Evolutionary conservation across 2,888 invertebrate genomes (phyloP), one percentile per base, ranked within the genome.

Genomic region (Agapostemon virescens): DNA sequence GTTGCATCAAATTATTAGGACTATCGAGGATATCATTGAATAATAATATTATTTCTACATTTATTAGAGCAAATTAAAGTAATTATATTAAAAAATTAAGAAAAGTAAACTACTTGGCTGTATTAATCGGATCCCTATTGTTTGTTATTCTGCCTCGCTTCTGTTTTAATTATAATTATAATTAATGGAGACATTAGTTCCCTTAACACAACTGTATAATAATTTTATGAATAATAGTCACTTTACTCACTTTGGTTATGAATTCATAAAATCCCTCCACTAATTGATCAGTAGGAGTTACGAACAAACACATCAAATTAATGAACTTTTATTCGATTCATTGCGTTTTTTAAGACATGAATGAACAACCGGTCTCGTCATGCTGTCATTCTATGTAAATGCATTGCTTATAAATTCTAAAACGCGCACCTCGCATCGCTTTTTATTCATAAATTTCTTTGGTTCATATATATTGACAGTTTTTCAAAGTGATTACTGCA

Each of bases 371-470:
- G 68, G 63, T 77, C 63, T 68, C 20, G 5, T 45, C 40, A 40
- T 58, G 26, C 13, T 45, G 66, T 77, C 74, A 69, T 38, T 40
- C 20, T 15, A 68, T 63, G 58, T 33, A 67, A 72, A 77, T 77
- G 26, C 1, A 20, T 17, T n/a, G 15, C 17, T 42, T 58, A 72
- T 67, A 77, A 38, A 73, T 33, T 26, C 23, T n/a, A 20, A 20
- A 68, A 74, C 20, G 26, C 20, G 68, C 15, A 4, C 26, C 15
- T 45, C 40, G 23, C 23, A 49, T 30, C 5, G 26, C 36, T 42
- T 63, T 74, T 74, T 77, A 68, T 68, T 74, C 49, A 68, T 74
- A 63, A 69, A 75, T 77, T 66, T 77, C 66, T 66, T 61, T 52
- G 33, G 13, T 6, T 15, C 61, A 74, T 74, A 15, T 69, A 55